Evolutionary conservation across 2,888 invertebrate species (phyloP).

Genomic region (Lissonota sp.): DNA sequence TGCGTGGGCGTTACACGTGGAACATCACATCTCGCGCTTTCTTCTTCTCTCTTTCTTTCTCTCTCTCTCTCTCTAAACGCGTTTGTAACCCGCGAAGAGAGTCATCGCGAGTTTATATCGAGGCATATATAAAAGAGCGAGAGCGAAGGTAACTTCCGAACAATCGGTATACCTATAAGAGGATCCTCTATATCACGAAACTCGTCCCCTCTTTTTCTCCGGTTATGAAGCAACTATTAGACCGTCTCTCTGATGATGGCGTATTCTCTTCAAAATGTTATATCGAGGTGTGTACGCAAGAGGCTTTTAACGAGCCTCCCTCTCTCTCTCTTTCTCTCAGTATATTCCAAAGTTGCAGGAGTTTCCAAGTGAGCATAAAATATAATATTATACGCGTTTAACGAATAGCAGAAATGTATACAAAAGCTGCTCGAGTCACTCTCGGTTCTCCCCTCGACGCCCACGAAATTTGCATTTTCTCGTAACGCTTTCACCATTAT

Average conservation of each 20-base stretch:
- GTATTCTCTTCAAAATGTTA: slow-evolving; percentile 76
- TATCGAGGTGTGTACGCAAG: slow-evolving; percentile 66
- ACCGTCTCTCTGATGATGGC: slow-evolving; percentile 72
- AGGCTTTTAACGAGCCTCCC: slow-evolving; percentile 77
- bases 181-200: slow-evolving; percentile 63
- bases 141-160: slow-evolving; percentile 3
- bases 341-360: slow-evolving; percentile 38
- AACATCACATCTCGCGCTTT: slow-evolving; percentile 43
- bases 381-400: slow-evolving; percentile 42
- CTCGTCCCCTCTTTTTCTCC: slow-evolving; percentile 71
- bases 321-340: slow-evolving; percentile 20
- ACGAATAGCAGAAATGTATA: slow-evolving; percentile 58
- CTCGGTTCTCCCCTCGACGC: slow-evolving; percentile 51
- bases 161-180: slow-evolving; percentile 55
- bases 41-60: background rate
- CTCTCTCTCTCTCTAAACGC: slow-evolving; percentile 1
- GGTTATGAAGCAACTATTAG: slow-evolving; percentile 79
- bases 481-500: slow-evolving; percentile 54
- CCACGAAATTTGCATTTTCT: slow-evolving; percentile 63
- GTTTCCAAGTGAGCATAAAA: slow-evolving; percentile 55
- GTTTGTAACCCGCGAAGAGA: slow-evolving; percentile 7
- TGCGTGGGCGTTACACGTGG: slow-evolving; percentile 61
- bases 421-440: slow-evolving; percentile 63
- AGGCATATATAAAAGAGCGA: slow-evolving; percentile 19
- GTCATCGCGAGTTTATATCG: slow-evolving; percentile 45